Percentiles rank a stretch among this genome's conserved stretches.
phyloP scores from a whole-genome alignment of 2,888 invertebrate genomes.

The Antitype chi region DNA sequence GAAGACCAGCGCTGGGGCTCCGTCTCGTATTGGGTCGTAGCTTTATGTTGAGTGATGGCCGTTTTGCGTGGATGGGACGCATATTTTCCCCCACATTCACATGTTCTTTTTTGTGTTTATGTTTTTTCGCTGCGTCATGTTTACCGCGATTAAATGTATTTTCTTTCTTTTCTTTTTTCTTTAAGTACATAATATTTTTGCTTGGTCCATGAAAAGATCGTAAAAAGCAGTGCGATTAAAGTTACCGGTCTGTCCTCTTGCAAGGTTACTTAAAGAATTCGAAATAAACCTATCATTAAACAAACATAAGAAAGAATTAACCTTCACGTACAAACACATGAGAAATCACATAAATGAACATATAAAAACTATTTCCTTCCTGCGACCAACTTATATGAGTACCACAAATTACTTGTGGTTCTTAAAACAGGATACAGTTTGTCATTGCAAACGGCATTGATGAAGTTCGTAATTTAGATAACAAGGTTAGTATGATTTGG shows the following conservation, averaged over 20 bases:
- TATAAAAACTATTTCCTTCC: slow-evolving; percentile 62
- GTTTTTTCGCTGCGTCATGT: no score
- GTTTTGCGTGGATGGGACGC: no score
- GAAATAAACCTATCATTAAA: slow-evolving; percentile 40
- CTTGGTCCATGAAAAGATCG: neutral
- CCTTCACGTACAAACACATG: slow-evolving; percentile 49
- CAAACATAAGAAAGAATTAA: slow-evolving; percentile 48
- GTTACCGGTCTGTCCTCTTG: neutral
- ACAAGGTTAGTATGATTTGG: slow-evolving; percentile 46
- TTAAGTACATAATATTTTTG: neutral
- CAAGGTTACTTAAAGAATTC: slow-evolving; percentile 23
- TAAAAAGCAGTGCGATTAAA: slow-evolving; percentile 21
- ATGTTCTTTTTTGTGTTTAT: no score
- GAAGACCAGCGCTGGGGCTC: no score
- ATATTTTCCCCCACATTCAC: no score
- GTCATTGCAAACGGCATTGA: slow-evolving; percentile 57
- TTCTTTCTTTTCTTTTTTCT: no score
- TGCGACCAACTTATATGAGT: slow-evolving; percentile 14
- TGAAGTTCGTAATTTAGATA: slow-evolving; percentile 28
- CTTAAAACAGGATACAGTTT: slow-evolving; percentile 51
- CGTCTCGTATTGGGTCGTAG: no score
- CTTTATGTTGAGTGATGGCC: no score
- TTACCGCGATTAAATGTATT: no score
- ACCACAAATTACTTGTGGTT: slow-evolving; percentile 31
- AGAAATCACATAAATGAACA: slow-evolving; percentile 55